Percentiles rank a stretch among this genome's conserved stretches.
Evolutionary conservation across 2,113 vertebrate genomes (phyloP).

Genomic region (Pterocles gutturalis): DNA sequence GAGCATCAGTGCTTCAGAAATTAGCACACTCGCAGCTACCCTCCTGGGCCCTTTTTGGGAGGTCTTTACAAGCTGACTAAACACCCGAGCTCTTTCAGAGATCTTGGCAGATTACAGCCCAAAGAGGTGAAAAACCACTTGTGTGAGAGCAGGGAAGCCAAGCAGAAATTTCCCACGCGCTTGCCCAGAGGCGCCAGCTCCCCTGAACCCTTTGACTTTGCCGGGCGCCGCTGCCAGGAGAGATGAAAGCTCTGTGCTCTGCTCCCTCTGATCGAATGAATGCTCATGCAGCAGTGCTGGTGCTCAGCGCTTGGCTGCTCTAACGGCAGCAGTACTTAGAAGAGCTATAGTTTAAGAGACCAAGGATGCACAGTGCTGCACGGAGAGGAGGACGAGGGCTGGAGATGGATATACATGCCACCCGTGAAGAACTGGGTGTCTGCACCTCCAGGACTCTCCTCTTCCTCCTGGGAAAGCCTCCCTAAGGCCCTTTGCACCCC

Average conservation of each 20-base stretch:
- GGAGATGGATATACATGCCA: background rate
- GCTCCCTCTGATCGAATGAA: background rate
- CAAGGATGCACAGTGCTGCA: rapidly evolving
- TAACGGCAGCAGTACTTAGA: rapidly evolving
- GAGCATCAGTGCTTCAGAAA: background rate
- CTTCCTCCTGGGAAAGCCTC: background rate
- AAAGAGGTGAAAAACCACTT: background rate
- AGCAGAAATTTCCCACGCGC: background rate
- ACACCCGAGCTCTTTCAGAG: background rate
- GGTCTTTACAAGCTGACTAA: background rate
- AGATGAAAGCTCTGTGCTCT: background rate
- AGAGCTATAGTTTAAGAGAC: background rate
- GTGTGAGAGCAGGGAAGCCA: background rate
- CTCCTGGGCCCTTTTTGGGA: background rate
- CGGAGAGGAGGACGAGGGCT: background rate
- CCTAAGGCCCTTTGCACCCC: background rate
- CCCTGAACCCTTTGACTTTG: background rate
- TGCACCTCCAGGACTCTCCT: background rate
- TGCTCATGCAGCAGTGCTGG: rapidly evolving
- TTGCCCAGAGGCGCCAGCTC: rapidly evolving
- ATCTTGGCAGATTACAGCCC: background rate
- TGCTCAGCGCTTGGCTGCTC: rapidly evolving
- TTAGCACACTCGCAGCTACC: background rate
- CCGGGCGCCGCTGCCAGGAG: rapidly evolving
- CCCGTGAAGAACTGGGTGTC: background rate